Evolutionary conservation across 2,888 invertebrate genomes (phyloP), one percentile per base, ranked within the genome.

Genomic region (Caprella mutica): DNA sequence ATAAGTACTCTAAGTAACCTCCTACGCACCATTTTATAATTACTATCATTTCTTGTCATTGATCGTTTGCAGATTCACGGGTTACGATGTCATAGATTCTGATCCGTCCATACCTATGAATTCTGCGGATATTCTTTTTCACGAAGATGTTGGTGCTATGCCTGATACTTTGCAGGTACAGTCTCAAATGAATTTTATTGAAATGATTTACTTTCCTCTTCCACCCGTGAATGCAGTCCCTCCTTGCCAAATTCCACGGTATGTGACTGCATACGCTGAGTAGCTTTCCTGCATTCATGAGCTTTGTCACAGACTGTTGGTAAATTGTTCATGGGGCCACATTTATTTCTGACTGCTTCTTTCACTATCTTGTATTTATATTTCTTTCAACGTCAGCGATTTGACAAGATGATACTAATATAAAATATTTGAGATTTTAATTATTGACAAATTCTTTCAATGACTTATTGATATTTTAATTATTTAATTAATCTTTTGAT

Each of bases 111-210:
- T n/a, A n/a, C n/a, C n/a, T n/a, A n/a, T n/a, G n/a, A n/a, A n/a
- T n/a, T n/a, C 48, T 17, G 48, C 48, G 3, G 48, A 48, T 30
- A 48, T 48, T 24, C 48, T 48, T 9, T 17, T 48, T 9, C 48
- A 30, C 48, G 24, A 5, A 3, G 48, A 27, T 2, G 27, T 5
- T 5, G 30, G 4, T 6, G 27, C 8, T 4, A 19, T 48, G 14
- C 48, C 48, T 1, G n/a, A 12, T 5, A 48, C 48, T 3, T 8
- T 29, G 6, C 48, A 48, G 30, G 48, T 48, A 3, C 6, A 27
- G 26, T 33, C 8, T 33, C 33, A 8, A 33, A 33, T 14, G 8
- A 8, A 14, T 14, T 33, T 33, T 9, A 9, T 33, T 9, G 14
- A 8, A 14, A 8, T 33, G 8, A 14, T 8, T 33, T 9, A 8